Conservation (phyloP, 1,140 invertebrate genomes). For the Phymastichus coffea region DNA sequence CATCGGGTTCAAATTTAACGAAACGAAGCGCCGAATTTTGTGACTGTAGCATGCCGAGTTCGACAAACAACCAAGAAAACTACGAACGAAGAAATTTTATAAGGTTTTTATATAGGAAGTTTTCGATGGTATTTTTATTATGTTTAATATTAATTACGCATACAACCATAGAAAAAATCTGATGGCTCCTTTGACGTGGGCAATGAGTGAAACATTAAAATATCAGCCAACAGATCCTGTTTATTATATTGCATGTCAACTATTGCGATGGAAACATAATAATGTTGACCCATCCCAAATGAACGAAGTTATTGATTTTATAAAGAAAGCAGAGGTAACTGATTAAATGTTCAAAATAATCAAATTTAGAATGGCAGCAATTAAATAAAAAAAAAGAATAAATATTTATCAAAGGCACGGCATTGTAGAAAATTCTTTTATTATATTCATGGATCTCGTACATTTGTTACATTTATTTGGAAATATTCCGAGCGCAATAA, state of each 20-base stretch:
- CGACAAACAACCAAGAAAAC: no score
- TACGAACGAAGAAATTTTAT: conserved; percentile 33
- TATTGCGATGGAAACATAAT: conserved; percentile 33
- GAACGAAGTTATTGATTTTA: neutral
- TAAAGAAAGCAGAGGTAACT: neutral
- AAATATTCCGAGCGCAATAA: conserved; percentile 32
- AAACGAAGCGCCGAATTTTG: no score
- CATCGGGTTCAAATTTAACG: no score
- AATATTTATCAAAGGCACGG: conserved; percentile 9
- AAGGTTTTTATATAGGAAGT: conserved; percentile 25
- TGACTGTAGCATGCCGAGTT: no score
- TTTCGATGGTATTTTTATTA: neutral
- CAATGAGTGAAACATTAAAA: conserved; percentile 29
- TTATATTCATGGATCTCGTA: conserved; percentile 43
- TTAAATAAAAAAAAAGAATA: no score
- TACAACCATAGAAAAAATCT: conserved; percentile 35
- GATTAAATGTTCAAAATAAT: no score
- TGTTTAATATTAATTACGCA: neutral
- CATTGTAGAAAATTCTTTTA: conserved; percentile 48
- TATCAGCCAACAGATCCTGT: conserved; percentile 33
- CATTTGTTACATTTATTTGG: conserved; percentile 35
- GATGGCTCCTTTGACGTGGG: conserved; percentile 38
- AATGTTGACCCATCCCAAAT: conserved; percentile 16
- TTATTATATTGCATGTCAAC: conserved; percentile 34
- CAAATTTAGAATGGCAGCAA: no score